Conservation (phyloP, 2,797 vertebrate species). For the Muraenolepis orangiensis region DNA sequence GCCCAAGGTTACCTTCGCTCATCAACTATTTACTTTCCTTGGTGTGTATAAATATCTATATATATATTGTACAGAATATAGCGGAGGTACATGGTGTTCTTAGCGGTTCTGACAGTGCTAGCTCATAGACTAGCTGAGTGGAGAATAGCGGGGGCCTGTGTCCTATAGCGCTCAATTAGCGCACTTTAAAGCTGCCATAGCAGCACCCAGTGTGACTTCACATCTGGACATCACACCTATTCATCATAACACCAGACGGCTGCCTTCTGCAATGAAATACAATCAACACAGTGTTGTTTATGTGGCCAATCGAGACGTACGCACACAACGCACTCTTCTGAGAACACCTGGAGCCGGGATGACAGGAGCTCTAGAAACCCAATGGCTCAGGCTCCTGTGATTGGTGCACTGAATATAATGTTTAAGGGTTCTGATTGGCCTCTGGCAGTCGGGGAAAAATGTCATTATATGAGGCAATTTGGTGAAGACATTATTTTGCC, state of each 20-base stretch:
- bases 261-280: slow-evolving; percentile 23
- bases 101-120: not conserved
- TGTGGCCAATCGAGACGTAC: not conserved
- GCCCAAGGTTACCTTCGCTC: no score
- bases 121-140: slow-evolving; percentile 29
- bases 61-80: not conserved
- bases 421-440: no score
- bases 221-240: slow-evolving; percentile 62
- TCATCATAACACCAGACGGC: slow-evolving; percentile 31
- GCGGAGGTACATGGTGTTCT: slow-evolving; percentile 7
- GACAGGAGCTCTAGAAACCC: no score
- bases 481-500: no score
- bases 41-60: no score
- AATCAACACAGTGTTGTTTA: slow-evolving; percentile 17
- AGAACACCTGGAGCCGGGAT: no score
- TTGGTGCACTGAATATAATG: no score
- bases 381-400: no score
- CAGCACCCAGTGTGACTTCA: slow-evolving; percentile 51
- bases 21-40: no score
- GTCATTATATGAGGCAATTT: no score
- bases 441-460: no score
- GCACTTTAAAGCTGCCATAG: slow-evolving; percentile 50
- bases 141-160: slow-evolving; percentile 33
- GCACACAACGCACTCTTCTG: not conserved
- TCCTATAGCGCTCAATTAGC: slow-evolving; percentile 56